Percentiles rank a stretch among this genome's conserved stretches.
phyloP scores from a whole-genome alignment of 2,888 invertebrate genomes.

The Drosophila siamana region DNA sequence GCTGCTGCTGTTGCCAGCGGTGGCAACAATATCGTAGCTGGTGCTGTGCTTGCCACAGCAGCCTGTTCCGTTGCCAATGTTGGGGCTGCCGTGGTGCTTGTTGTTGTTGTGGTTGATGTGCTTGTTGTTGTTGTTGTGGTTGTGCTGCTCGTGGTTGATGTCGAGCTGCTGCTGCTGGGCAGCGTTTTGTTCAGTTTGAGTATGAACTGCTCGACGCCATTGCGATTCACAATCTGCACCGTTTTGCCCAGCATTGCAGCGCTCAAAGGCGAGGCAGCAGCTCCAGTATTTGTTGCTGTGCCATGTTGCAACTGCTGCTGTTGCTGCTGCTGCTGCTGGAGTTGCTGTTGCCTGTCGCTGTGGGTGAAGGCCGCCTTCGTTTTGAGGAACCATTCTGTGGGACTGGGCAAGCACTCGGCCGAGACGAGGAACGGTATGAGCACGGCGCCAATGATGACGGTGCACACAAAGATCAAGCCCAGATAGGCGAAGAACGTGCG shows the following conservation, averaged over 20 bases:
- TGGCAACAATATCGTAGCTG: slow-evolving; percentile 17
- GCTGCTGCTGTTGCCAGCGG: neutral
- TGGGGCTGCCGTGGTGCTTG: slow-evolving; percentile 10
- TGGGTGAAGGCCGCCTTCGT: slow-evolving; percentile 81
- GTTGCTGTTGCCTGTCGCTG: slow-evolving; percentile 30
- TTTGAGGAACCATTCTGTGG: slow-evolving; percentile 84
- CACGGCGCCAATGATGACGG: slow-evolving; percentile 85
- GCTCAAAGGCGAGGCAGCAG: neutral
- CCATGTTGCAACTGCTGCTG: slow-evolving; percentile 4
- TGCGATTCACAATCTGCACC: slow-evolving; percentile 78
- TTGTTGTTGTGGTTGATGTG: slow-evolving; percentile 18
- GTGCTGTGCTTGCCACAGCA: slow-evolving; percentile 2
- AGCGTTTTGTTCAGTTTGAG: slow-evolving; percentile 73
- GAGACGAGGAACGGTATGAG: slow-evolving; percentile 84
- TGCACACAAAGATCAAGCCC: slow-evolving; percentile 84
- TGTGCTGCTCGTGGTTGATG: slow-evolving; percentile 16
- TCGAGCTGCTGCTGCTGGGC: slow-evolving; percentile 21
- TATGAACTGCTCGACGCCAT: slow-evolving; percentile 79
- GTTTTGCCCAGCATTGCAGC: slow-evolving; percentile 67
- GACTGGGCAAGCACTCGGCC: slow-evolving; percentile 84
- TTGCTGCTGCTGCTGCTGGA: slow-evolving; percentile 13
- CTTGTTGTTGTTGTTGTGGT: slow-evolving; percentile 12
- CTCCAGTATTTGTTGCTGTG: slow-evolving; percentile 3
- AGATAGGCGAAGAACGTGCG: slow-evolving; percentile 85
- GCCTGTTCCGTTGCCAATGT: slow-evolving; percentile 2